A percentile compares a stretch with the other conserved stretches of the same genome.
Evolutionary conservation across 2,888 invertebrate genomes (phyloP).

Genomic region (Ariolimax columbianus): DNA sequence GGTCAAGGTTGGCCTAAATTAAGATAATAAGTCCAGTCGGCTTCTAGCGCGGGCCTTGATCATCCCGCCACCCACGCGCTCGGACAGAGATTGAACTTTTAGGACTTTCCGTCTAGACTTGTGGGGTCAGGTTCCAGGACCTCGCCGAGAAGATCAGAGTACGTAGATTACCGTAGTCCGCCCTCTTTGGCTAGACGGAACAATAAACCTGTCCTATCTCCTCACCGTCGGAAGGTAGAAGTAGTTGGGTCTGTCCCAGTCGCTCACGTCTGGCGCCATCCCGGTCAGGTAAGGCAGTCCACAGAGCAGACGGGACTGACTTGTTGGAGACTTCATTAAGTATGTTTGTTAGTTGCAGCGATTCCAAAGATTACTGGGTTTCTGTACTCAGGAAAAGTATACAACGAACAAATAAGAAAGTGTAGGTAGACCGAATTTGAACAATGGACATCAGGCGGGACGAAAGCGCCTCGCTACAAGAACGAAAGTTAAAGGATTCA

Average conservation of each 20-base stretch:
- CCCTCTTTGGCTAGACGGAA: neutral
- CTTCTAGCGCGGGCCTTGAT: neutral
- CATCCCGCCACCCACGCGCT: neutral
- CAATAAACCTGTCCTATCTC: neutral
- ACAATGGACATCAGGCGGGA: no score
- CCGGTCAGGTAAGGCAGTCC: no score
- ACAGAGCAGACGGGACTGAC: no score
- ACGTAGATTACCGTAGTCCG: neutral
- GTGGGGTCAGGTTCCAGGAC: neutral
- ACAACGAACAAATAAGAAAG: no score
- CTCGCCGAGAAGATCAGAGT: neutral
- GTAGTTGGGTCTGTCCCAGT: neutral
- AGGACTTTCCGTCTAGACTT: neutral
- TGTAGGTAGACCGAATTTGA: no score
- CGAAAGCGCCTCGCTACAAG: no score
- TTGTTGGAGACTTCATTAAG: no score
- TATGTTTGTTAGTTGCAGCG: no score
- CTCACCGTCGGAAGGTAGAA: neutral
- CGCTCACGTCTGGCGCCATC: neutral
- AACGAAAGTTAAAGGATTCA: no score
- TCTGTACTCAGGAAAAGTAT: no score
- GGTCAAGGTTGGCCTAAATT: neutral
- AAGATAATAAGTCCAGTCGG: neutral
- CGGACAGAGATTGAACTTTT: neutral
- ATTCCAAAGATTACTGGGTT: no score